These are phyloP conservation scores for Ypsolopha scabrella DNA, from an alignment of 2,888 invertebrate species.

Conservation along the genomic window DNA sequence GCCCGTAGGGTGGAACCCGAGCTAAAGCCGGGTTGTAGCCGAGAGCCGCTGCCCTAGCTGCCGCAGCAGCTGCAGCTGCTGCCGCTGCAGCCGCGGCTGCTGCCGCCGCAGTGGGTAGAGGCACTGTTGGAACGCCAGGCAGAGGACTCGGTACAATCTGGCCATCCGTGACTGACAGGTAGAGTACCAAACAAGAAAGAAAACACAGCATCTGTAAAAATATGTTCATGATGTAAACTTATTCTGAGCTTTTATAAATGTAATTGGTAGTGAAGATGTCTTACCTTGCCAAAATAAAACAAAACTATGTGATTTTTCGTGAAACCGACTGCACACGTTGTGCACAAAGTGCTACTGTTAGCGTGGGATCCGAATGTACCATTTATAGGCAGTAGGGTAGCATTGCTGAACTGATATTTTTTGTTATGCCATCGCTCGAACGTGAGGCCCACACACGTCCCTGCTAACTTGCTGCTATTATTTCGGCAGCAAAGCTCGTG, in stretches of 20 bases:
- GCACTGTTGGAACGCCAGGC: too few species aligned
- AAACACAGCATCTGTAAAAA: too few species aligned
- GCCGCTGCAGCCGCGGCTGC: too few species aligned
- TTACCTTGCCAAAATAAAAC: background rate
- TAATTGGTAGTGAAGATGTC: too few species aligned
- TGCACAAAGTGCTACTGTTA: constrained; percentile 44
- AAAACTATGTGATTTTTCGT: constrained; percentile 13
- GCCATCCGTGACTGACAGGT: too few species aligned
- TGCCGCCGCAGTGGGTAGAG: too few species aligned
- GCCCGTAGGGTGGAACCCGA: background rate
- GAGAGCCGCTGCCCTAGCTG: background rate
- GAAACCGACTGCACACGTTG: constrained; percentile 36
- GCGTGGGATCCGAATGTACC: constrained; percentile 49
- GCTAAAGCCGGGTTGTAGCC: background rate
- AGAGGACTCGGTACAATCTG: background rate
- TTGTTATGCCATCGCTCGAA: constrained; percentile 52
- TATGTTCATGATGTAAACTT: too few species aligned
- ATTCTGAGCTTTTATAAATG: too few species aligned
- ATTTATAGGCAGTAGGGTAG: constrained; percentile 58
- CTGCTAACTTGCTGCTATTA: constrained; percentile 38
- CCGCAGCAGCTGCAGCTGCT: background rate
- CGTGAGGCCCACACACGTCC: constrained; percentile 51
- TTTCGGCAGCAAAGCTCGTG: constrained; percentile 26
- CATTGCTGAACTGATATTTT: constrained; percentile 44
- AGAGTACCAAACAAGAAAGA: too few species aligned